A percentile compares a stretch with the other conserved stretches of the same genome.
phyloP scores from a whole-genome alignment of 2,888 invertebrate genomes.

The Eristalis arbustorum region DNA sequence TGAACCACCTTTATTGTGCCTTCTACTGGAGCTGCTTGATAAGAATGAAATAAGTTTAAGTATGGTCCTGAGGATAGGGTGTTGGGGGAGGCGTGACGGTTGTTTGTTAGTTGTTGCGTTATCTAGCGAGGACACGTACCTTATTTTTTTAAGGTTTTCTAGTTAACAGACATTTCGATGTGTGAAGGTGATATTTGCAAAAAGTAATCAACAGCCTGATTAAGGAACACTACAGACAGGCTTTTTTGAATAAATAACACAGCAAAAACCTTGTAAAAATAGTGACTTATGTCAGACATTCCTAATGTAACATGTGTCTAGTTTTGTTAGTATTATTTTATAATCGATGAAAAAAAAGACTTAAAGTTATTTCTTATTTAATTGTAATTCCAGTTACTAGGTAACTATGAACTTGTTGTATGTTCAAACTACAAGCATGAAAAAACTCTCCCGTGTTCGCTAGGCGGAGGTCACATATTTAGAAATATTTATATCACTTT shows the following conservation, averaged over 20 bases:
- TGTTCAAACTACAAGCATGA: no score
- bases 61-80: background rate
- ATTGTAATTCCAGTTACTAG: no score
- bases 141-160: background rate
- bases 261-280: background rate
- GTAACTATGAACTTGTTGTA: no score
- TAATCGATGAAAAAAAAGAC: no score
- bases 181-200: background rate
- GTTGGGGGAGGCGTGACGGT: background rate
- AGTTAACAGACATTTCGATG: background rate
- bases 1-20: slow-evolving; percentile 17
- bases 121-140: background rate
- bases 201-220: background rate
- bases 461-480: no score
- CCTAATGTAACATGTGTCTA: no score
- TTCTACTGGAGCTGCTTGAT: slow-evolving; percentile 30
- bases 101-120: background rate
- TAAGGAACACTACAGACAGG: background rate
- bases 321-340: no score
- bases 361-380: no score
- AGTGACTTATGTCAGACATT: background rate
- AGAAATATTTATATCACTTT: no score
- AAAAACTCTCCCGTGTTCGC: no score
- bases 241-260: background rate
- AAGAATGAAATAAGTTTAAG: slow-evolving; percentile 11